Evolutionary conservation across 2,113 vertebrate genomes (phyloP).

Genomic region (Ptyas mucosa): DNA sequence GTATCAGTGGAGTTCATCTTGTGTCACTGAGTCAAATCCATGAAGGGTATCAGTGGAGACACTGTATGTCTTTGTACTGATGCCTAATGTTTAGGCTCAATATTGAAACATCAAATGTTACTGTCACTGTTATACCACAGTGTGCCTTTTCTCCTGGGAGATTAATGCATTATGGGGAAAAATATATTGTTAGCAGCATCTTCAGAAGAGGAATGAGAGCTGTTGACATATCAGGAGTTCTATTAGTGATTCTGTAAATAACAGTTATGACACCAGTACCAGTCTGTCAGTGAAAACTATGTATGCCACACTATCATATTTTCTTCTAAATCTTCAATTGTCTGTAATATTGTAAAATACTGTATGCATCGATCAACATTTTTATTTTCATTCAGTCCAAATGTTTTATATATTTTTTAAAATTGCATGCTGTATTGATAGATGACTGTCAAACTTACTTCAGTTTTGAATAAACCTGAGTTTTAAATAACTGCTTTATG

Average conservation of each 20-base stretch:
- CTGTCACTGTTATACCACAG: neutral
- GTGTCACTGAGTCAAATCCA: neutral
- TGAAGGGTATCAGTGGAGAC: neutral
- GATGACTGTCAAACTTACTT: neutral
- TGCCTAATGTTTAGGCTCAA: neutral
- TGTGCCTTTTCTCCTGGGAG: neutral
- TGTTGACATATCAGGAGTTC: neutral
- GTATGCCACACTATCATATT: neutral
- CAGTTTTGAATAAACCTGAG: constrained; percentile 7
- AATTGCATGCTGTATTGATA: neutral
- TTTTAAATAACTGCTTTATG: neutral
- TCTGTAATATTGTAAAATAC: neutral
- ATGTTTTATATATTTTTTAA: neutral
- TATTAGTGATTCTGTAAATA: neutral
- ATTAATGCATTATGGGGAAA: neutral
- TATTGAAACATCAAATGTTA: neutral
- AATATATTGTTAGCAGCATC: neutral
- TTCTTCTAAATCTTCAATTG: neutral
- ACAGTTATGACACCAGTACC: neutral
- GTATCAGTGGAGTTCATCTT: neutral
- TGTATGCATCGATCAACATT: neutral
- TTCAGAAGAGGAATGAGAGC: neutral
- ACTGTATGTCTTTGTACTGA: neutral
- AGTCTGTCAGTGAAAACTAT: neutral
- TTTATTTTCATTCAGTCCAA: neutral